Evolutionary conservation across 92 coral and sea anemone genomes (phyloP).

Genomic region (Bergia sp.): DNA sequence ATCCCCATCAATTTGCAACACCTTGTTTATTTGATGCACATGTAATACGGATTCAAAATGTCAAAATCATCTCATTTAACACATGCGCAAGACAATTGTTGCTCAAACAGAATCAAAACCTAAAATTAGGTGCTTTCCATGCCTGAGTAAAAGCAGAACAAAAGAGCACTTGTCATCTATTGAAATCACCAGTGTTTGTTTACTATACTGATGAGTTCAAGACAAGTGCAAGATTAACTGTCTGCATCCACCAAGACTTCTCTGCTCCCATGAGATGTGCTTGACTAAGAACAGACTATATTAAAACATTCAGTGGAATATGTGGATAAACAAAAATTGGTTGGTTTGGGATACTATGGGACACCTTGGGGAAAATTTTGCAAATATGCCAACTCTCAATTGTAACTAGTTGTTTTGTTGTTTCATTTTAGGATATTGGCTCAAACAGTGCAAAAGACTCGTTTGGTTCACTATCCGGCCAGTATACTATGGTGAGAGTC

Average conservation of each 20-base stretch:
- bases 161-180: neutral
- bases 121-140: no score
- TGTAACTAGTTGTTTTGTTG: neutral
- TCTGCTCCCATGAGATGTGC: conserved; percentile 63
- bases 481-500: conserved; percentile 78
- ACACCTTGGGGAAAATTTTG: no score
- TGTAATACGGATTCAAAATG: no score
- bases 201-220: conserved; percentile 34
- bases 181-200: neutral
- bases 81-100: no score
- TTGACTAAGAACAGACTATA: conserved; percentile 65
- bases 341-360: no score
- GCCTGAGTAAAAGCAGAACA: no score
- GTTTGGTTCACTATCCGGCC: conserved; percentile 92
- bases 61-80: no score
- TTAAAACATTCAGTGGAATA: no score
- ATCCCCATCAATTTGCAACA: no score
- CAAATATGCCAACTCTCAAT: neutral
- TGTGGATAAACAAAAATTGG: no score
- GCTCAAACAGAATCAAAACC: no score
- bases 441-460: conserved; percentile 85
- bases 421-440: conserved; percentile 78
- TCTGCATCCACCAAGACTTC: conserved; percentile 89
- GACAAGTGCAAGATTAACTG: conserved; percentile 68
- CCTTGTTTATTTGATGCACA: no score